Conservation (phyloP, 2,797 vertebrate species). For the Sarcoramphus papa region DNA sequence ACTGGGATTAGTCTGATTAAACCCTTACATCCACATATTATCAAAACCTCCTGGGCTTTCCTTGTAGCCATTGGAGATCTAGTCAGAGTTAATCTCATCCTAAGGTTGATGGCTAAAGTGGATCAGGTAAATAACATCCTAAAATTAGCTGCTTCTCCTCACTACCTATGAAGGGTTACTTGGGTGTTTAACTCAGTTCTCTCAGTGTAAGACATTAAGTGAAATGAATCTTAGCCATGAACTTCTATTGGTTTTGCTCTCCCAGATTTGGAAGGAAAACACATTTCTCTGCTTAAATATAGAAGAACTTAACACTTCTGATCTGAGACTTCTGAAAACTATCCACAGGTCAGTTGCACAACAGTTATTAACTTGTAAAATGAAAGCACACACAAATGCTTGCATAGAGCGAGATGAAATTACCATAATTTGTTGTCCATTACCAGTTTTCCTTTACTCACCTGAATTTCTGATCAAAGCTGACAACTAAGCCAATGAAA, state of each 20-base stretch:
- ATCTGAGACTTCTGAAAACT: background rate
- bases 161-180: background rate
- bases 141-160: background rate
- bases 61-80: background rate
- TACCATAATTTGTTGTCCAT: background rate
- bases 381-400: background rate
- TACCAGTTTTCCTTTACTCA: constrained; percentile 66
- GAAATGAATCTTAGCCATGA: background rate
- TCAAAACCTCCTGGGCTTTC: background rate
- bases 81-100: background rate
- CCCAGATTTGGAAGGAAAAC: background rate
- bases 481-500: constrained; percentile 86
- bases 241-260: background rate
- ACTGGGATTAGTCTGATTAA: background rate
- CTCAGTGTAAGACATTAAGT: background rate
- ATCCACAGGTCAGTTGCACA: background rate
- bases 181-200: background rate
- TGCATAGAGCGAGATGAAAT: background rate
- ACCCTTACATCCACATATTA: background rate
- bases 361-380: background rate
- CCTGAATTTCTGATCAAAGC: constrained; percentile 87
- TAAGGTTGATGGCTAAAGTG: background rate
- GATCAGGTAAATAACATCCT: background rate
- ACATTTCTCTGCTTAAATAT: background rate
- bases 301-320: background rate